A percentile compares a stretch with the other conserved stretches of the same genome.
These are phyloP conservation scores for Pseudopipra pipra DNA, from an alignment of 2,113 vertebrate genomes.

Conservation along the genomic window DNA sequence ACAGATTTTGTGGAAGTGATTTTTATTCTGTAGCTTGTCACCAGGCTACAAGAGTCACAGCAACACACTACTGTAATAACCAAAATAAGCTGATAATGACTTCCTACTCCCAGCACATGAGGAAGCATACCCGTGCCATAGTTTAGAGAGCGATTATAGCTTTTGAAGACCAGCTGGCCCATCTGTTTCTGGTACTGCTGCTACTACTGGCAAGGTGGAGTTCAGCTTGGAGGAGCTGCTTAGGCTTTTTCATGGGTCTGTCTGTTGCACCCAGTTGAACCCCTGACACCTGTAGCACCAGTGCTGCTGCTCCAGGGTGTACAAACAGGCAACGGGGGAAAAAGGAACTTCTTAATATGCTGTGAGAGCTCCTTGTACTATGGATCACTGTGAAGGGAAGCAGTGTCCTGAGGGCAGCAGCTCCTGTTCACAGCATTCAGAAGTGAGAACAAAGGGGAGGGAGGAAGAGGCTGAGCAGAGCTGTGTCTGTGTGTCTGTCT, in stretches of 20 bases:
- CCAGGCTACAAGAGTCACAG: background rate
- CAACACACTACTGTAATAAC: background rate
- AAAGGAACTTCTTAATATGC: background rate
- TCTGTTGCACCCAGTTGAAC: fast-evolving
- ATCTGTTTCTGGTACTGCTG: background rate
- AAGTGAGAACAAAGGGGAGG: background rate
- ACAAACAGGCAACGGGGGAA: background rate
- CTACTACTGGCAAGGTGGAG: background rate
- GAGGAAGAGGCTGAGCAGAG: background rate
- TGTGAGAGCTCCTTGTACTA: background rate
- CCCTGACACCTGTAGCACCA: background rate
- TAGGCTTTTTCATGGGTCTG: background rate
- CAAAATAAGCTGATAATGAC: background rate
- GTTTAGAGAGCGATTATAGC: background rate
- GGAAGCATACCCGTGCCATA: background rate
- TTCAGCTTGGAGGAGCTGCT: background rate
- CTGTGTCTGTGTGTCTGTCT: background rate
- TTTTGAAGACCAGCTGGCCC: background rate
- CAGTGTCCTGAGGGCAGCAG: background rate
- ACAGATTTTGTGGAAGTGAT: background rate
- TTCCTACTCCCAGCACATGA: background rate
- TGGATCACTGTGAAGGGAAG: background rate
- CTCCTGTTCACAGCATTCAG: fast-evolving
- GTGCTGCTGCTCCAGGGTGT: background rate
- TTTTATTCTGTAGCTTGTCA: background rate